Percentiles rank a stretch among this genome's conserved stretches.
These are phyloP conservation scores for Megaceryle torquata DNA, from an alignment of 2,113 vertebrate genomes.

Conservation along the genomic window DNA sequence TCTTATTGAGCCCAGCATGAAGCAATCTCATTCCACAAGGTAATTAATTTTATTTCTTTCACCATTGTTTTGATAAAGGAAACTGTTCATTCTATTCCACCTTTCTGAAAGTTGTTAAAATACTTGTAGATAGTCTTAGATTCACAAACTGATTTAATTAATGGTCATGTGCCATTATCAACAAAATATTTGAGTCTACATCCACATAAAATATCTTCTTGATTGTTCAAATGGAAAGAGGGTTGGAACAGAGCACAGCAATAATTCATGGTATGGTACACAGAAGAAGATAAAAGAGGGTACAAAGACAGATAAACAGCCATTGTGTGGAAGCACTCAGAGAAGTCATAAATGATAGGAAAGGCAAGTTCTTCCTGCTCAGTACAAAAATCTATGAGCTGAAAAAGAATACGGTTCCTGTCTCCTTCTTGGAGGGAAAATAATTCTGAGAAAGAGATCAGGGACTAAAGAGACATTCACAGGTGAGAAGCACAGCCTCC, in stretches of 20 bases:
- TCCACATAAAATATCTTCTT: neutral
- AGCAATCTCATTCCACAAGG: neutral
- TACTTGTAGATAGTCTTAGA: neutral
- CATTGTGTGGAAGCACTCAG: neutral
- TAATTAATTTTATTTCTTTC: neutral
- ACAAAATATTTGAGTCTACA: neutral
- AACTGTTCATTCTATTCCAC: neutral
- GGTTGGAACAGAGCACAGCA: neutral
- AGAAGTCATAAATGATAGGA: neutral
- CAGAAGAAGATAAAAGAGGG: neutral
- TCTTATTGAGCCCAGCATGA: neutral
- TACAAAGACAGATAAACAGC: neutral
- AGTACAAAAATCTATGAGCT: neutral
- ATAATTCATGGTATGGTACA: neutral
- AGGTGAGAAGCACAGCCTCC: neutral
- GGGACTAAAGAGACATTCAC: neutral
- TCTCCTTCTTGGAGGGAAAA: neutral
- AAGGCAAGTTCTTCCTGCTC: neutral
- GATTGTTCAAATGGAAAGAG: neutral
- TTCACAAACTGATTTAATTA: neutral
- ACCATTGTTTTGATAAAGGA: neutral
- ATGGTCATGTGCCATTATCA: neutral
- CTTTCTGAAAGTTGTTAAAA: neutral
- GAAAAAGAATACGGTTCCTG: neutral
- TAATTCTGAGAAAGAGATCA: neutral